Evolutionary conservation across 2,888 invertebrate species (phyloP).

Genomic region (Oscheius sp.): DNA sequence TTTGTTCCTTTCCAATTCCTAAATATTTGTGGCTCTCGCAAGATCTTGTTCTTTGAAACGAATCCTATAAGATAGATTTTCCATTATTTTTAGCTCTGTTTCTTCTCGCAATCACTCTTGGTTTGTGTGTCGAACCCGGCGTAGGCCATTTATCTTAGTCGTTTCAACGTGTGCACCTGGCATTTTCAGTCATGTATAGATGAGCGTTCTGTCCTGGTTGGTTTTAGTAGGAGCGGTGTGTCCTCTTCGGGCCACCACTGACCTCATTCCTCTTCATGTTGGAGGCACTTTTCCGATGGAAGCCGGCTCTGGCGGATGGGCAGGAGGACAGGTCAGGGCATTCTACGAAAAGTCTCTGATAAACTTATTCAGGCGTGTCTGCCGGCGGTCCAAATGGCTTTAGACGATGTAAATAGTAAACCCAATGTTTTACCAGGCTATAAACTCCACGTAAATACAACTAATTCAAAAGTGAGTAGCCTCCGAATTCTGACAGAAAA

Average conservation of each 20-base stretch:
- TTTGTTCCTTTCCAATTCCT: no score
- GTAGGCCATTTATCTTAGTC: conserved; percentile 18
- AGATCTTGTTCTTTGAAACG: no score
- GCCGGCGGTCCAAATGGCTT: conserved; percentile 94
- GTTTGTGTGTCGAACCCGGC: background rate
- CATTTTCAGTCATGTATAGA: conserved; percentile 26
- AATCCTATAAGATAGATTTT: no score
- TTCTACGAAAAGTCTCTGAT: background rate
- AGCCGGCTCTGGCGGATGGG: conserved; percentile 83
- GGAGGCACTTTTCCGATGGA: conserved; percentile 96
- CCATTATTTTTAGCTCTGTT: no score
- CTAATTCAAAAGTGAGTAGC: conserved; percentile 65
- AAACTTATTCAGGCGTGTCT: conserved; percentile 80
- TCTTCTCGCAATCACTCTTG: conserved; percentile 5
- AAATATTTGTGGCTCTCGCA: no score
- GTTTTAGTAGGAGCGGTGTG: conserved; percentile 28
- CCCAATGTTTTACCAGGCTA: conserved; percentile 66
- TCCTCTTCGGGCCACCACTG: conserved; percentile 37
- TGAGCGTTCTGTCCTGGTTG: conserved; percentile 29
- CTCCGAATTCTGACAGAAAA: background rate
- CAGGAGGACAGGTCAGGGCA: conserved; percentile 81
- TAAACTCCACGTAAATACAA: conserved; percentile 63
- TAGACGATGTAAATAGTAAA: conserved; percentile 84
- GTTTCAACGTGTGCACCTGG: background rate
- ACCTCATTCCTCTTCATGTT: conserved; percentile 78